phyloP scores from a whole-genome alignment of 2,888 invertebrate genomes.

The Himalopsyche tibetana region DNA sequence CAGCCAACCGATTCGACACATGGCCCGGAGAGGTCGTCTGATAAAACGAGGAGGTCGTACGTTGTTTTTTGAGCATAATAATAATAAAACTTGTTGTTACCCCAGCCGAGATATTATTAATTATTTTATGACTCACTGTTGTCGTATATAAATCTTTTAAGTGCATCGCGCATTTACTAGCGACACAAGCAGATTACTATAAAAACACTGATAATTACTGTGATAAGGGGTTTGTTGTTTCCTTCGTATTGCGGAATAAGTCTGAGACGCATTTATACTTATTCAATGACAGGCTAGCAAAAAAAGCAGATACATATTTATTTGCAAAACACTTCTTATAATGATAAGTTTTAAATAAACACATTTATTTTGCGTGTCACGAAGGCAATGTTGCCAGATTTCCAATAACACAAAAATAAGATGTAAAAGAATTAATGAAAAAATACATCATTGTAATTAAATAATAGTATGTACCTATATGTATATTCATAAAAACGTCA shows the following conservation, averaged over 20 bases:
- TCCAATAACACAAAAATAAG: no score
- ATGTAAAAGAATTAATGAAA: no score
- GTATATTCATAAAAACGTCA: no score
- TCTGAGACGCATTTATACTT: background rate
- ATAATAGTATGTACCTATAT: no score
- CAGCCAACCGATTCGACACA: background rate
- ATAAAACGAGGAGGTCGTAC: background rate
- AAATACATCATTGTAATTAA: no score
- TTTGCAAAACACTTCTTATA: no score
- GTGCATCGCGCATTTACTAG: background rate
- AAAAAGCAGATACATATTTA: no score
- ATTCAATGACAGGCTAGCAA: no score
- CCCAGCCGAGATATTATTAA: background rate
- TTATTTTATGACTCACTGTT: background rate
- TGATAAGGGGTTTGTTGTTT: slow-evolving; percentile 20
- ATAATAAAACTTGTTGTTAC: background rate
- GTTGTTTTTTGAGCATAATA: no score
- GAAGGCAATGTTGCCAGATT: no score
- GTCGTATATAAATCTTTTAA: background rate
- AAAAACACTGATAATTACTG: background rate
- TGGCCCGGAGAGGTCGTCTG: background rate
- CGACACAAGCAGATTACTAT: background rate
- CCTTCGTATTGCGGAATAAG: background rate
- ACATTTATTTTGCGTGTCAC: no score
- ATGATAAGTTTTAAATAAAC: no score